A percentile compares a stretch with the other conserved stretches of the same genome.
Evolutionary conservation across 1,140 invertebrate species (phyloP).

Genomic region (Melanaphis sacchari): DNA sequence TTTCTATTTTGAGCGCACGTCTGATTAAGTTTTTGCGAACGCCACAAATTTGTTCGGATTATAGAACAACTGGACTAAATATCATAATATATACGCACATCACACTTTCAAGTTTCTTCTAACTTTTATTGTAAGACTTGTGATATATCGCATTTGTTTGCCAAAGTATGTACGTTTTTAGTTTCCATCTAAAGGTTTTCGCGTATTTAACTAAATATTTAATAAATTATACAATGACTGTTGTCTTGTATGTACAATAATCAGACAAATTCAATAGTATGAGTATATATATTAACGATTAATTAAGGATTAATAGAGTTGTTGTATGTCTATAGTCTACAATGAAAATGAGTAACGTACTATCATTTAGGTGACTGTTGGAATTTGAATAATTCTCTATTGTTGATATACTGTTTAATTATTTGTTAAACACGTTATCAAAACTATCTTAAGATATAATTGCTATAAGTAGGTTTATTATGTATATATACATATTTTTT

Average conservation of each 20-base stretch:
- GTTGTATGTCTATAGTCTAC: background rate
- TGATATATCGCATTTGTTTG: background rate
- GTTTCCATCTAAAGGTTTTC: background rate
- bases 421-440: background rate
- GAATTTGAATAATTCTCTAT: conserved; percentile 2
- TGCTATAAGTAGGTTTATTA: background rate
- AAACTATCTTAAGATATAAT: background rate
- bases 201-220: background rate
- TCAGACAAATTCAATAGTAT: background rate
- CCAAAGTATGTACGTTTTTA: background rate
- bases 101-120: background rate
- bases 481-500: background rate
- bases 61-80: background rate
- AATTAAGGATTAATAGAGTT: background rate
- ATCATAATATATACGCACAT: background rate
- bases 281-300: background rate
- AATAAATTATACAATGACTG: background rate
- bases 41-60: background rate
- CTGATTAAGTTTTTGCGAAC: background rate
- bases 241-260: background rate
- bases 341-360: background rate
- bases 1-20: conserved; percentile 23
- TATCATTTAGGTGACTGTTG: background rate
- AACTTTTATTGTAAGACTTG: background rate
- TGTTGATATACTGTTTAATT: conserved; percentile 22